Base-by-base conservation (phyloP, 2,888 invertebrate genomes). In the Agrochola macilenta region DNA sequence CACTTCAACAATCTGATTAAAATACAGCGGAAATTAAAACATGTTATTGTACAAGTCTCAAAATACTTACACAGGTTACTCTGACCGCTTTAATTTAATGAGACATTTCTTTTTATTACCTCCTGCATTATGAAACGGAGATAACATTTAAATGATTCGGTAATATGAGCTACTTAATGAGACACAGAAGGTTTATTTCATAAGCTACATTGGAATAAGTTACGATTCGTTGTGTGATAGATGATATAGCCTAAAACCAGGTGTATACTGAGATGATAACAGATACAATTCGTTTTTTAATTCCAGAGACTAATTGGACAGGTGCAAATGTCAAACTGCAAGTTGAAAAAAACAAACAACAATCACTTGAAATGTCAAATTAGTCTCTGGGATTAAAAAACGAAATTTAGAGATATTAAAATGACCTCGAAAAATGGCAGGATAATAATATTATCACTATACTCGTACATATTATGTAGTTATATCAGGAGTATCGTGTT, bases 11-110 rank as follows among this genome's bases (percentile, higher is more conserved):
- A 52, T 76, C 20, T 68, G 23, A 76, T 30, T 30, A 46, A 26
- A 66, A 79, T 46, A 69, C 58, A 69, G n/a, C 69, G 79, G 83
- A 78, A 82, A 80, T 83, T 60, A 64, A 82, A 77, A 65, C 77
- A 63, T 35, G 52, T 58, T 69, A 57, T 58, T 58, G 30, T 68
- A 52, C n/a, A 66, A 76, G 39, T 20, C 7, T 82, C 52, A 63
- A 68, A 57, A 54, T 23, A 58, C 14, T 43, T 7, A 49, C 14
- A 77, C 70, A 66, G 70, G 26, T 77, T 80, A 26, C 9, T 72
- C 8, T 73, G 77, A 54, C 77, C 60, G 72, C 17, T 23, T 71
- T 66, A 58, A 30, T 14, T 14, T 69, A 74, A 79, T 69, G 26
- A 61, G 71, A 57, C 57, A 70, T 83, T 79, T 70, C n/a, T 79